Base-by-base conservation (phyloP, 1,140 invertebrate species). In the Achatina immaculata region DNA sequence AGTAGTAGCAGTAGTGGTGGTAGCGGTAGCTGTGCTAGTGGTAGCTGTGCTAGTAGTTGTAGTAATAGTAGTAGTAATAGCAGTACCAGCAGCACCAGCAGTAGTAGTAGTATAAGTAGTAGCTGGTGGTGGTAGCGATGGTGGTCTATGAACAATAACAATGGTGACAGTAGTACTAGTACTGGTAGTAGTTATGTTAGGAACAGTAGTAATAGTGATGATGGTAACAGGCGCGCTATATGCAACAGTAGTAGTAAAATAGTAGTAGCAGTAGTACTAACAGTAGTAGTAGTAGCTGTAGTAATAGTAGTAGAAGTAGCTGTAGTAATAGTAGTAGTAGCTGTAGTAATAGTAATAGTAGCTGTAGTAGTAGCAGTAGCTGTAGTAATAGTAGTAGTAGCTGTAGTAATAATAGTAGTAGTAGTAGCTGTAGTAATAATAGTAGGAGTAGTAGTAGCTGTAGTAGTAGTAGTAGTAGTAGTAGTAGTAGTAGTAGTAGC, bases 91-190 rank as follows among this genome's bases (percentile, higher is more conserved):
- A 34, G 62, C n/a, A 34, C 7, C n/a, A 66, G 62, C n/a, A 66
- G 62, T 66, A 66, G 62, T 66, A 66, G 62, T 66, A 66, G 62
- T 66, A 66, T n/a, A n/a, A n/a, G n/a, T n/a, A n/a, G n/a, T n/a
- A n/a, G n/a, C n/a, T n/a, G n/a, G n/a, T n/a, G n/a, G n/a, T n/a
- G n/a, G n/a, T n/a, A n/a, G n/a, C n/a, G n/a, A n/a, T n/a, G n/a
- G n/a, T n/a, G n/a, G n/a, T n/a, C n/a, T n/a, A n/a, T n/a, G n/a
- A n/a, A n/a, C n/a, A n/a, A n/a, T n/a, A n/a, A n/a, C n/a, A n/a
- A n/a, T 66, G 11, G 62, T 66, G n/a, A 24, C 34, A 66, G n/a
- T 66, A 66, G 62, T 66, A 34, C 7, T 66, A 34, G 62, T 66
- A 34, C 7, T 66, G n/a, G 62, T 66, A 34, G 62, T 66, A 34